Conservation (phyloP, 2,113 vertebrate genomes). For the Syrrhaptes paradoxus region DNA sequence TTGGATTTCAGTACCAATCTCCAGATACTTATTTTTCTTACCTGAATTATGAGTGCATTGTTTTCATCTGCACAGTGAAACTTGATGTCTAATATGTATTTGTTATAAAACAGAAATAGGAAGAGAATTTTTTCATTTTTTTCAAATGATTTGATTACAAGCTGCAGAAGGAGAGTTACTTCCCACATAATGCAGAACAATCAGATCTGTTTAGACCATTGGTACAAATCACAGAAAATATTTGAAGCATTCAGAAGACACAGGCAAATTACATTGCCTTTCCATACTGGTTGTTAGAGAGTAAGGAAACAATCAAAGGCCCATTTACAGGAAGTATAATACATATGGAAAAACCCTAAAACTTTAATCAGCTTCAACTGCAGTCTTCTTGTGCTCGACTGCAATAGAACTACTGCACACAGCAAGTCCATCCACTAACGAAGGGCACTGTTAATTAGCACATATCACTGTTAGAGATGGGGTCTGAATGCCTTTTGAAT, state of each 20-base stretch:
- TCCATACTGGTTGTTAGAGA: not conserved
- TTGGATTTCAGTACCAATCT: too few relatives aligned
- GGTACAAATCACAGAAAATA: not conserved
- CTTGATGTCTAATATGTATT: not conserved
- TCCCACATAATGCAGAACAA: constrained; percentile 2
- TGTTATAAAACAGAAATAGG: constrained; percentile 1
- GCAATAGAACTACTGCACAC: not conserved
- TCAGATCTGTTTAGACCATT: not conserved
- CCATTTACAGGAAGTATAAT: not conserved
- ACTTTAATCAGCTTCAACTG: not conserved
- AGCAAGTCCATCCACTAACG: not conserved
- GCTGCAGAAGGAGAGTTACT: constrained; percentile 4
- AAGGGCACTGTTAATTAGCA: not conserved
- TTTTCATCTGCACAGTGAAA: constrained; percentile 5
- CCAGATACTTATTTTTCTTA: constrained; percentile 7
- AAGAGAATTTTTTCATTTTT: not conserved
- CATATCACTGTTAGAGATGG: not conserved
- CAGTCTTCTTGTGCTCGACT: not conserved
- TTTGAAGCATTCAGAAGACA: not conserved
- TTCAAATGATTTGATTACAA: constrained; percentile 10
- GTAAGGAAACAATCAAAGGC: not conserved
- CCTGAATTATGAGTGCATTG: constrained; percentile 5
- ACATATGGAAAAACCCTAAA: accelerated
- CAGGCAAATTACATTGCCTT: not conserved
- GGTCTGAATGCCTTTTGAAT: not conserved